Conservation (phyloP, 2,113 vertebrate genomes). For the Falcunculus frontatus region DNA sequence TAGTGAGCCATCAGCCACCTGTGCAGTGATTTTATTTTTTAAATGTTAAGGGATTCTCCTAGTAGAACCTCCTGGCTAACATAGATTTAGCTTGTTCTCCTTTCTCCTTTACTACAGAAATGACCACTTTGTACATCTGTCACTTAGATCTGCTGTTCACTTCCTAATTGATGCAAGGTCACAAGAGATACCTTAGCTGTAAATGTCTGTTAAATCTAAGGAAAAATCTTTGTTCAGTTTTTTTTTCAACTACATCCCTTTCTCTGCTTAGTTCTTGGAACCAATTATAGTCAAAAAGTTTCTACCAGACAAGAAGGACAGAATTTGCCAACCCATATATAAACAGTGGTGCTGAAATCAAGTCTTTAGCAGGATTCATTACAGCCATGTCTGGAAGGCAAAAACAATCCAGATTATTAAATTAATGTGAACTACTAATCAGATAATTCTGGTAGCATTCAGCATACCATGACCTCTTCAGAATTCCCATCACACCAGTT, state of each 20-base stretch:
- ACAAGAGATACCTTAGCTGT: background rate
- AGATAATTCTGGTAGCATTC: background rate
- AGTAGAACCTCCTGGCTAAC: background rate
- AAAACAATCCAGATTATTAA: conserved; percentile 12
- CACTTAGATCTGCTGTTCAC: background rate
- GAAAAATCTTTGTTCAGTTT: background rate
- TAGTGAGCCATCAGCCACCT: background rate
- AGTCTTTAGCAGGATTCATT: background rate
- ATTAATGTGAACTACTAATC: background rate
- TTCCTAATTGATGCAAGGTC: background rate
- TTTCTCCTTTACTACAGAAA: background rate
- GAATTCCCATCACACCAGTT: background rate
- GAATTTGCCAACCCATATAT: background rate
- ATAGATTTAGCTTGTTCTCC: background rate
- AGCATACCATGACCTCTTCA: background rate
- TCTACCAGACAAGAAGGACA: background rate
- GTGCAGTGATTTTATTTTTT: background rate
- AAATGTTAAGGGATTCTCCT: background rate
- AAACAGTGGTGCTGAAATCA: background rate
- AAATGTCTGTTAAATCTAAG: background rate
- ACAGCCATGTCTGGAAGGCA: background rate
- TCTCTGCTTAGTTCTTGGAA: background rate
- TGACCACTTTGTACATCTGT: background rate
- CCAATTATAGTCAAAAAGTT: background rate
- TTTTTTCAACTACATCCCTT: background rate